Evolutionary conservation across 2,888 invertebrate genomes (phyloP), one percentile per base, ranked within the genome.

Genomic region (Sesia bembeciformis): DNA sequence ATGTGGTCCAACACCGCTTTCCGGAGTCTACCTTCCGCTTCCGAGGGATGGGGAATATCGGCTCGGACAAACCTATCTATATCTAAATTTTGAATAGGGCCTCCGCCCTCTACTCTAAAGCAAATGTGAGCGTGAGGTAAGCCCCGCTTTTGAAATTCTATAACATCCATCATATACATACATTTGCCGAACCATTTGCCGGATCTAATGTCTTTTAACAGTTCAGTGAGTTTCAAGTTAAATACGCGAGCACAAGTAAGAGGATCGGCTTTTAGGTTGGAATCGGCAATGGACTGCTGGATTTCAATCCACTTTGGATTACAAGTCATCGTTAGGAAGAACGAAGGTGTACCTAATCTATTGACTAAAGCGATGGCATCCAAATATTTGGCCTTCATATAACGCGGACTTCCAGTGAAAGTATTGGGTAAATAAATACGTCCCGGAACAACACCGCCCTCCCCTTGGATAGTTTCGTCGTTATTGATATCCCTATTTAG

Each of bases 91-190:
- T 56, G 53, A 4, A 51, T 52, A 5, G 56, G 54, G n/a, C 43
- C 43, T 5, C 55, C 57, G 5, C 53, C 54, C 39, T 54, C 54
- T 7, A 52, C 56, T 8, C 50, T 39, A 41, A 56, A 51, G 41
- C 52, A 54, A 40, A 55, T 55, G 43, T 56, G 53, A 40, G 53
- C 41, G 5, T 53, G 53, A 6, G 54, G 54, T 40, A 55, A 40
- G 4, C 55, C 55, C 4, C 55, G 55, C 49, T 56, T 58, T 50
- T 58, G 58, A 40, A 56, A 58, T 40, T 58, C 58, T 8, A 58
- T 56, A 4, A 54, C 56, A 7, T 54, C 40, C 51, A 56, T 46
- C 6, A 57, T 54, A 43, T 55, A 55, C 6, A 54, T 40, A 53
- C 8, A 51, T 8, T 50, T 50, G 8, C 57, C 53, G 42, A 57